Evolutionary conservation across 1,140 invertebrate genomes (phyloP).

Genomic region (Leptopilina clavipes): DNA sequence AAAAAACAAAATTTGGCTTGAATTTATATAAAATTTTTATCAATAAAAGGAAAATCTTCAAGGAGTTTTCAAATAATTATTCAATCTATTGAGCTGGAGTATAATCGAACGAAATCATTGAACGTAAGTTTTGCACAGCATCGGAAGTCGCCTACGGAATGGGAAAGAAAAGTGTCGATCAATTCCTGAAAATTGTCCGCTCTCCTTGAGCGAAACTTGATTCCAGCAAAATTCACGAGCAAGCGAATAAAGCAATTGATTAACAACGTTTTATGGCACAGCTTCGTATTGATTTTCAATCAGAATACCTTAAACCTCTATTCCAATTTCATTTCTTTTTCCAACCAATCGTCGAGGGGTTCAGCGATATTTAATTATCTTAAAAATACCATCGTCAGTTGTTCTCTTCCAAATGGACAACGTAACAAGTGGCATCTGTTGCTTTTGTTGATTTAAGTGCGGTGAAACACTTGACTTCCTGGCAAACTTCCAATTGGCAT

Average conservation of each 20-base stretch:
- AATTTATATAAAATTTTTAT: background rate
- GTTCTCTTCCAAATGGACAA: slow-evolving; percentile 40
- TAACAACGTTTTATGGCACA: slow-evolving; percentile 36
- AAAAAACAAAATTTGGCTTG: too few species aligned
- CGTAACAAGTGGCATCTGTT: slow-evolving; percentile 68
- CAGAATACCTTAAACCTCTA: background rate
- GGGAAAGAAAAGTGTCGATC: background rate
- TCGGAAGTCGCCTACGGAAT: background rate
- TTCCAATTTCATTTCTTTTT: background rate
- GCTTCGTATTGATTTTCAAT: slow-evolving; percentile 40
- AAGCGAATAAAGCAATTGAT: slow-evolving; percentile 32
- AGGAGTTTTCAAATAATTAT: background rate
- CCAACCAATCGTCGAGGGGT: background rate
- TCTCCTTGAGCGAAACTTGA: background rate
- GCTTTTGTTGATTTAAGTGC: slow-evolving; percentile 60
- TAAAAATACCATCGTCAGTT: background rate
- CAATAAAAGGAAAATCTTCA: background rate
- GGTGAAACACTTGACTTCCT: slow-evolving; percentile 59
- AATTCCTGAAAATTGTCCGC: slow-evolving; percentile 25
- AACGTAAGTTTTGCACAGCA: background rate
- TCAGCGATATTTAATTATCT: slow-evolving; percentile 14
- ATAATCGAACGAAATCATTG: background rate
- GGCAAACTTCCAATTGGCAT: slow-evolving; percentile 63
- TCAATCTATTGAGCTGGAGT: background rate
- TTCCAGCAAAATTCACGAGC: slow-evolving; percentile 22